phyloP scores from a whole-genome alignment of 2,113 vertebrate species.

The Girardinichthys multiradiatus region DNA sequence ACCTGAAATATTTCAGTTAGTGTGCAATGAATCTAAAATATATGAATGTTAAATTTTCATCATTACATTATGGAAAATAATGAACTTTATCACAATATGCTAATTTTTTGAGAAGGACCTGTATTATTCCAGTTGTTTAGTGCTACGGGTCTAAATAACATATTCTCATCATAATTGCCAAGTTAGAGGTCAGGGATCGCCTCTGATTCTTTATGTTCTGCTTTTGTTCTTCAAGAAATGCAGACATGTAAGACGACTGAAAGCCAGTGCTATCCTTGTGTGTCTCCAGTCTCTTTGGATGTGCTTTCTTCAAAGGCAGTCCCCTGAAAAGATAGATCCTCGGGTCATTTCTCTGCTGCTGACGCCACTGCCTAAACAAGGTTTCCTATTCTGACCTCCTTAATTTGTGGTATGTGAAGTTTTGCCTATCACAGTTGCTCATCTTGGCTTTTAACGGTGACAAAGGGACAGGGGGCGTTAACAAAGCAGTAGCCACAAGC shows the following conservation, averaged over 20 bases:
- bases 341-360: conserved; percentile 46
- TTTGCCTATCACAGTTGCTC: conserved; percentile 31
- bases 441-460: conserved; percentile 43
- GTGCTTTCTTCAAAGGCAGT: conserved; percentile 61
- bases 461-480: conserved; percentile 30
- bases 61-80: too few species aligned
- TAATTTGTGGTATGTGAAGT: conserved; percentile 39
- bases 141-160: not conserved
- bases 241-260: conserved; percentile 19
- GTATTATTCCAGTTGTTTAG: too few species aligned
- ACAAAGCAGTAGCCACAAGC: conserved; percentile 57
- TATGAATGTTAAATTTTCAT: too few species aligned
- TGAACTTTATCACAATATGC: too few species aligned
- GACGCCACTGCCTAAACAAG: conserved; percentile 60
- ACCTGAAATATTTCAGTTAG: too few species aligned
- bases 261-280: conserved; percentile 39
- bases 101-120: too few species aligned
- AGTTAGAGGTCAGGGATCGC: conserved; percentile 8
- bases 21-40: too few species aligned
- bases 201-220: conserved; percentile 12
- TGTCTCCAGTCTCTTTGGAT: conserved; percentile 45
- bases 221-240: conserved; percentile 19
- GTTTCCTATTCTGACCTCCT: conserved; percentile 74
- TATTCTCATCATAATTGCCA: not conserved
- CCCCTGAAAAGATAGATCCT: conserved; percentile 52